Conservation (phyloP, 2,797 vertebrate species). For the Pteronotus mesoamericanus region DNA sequence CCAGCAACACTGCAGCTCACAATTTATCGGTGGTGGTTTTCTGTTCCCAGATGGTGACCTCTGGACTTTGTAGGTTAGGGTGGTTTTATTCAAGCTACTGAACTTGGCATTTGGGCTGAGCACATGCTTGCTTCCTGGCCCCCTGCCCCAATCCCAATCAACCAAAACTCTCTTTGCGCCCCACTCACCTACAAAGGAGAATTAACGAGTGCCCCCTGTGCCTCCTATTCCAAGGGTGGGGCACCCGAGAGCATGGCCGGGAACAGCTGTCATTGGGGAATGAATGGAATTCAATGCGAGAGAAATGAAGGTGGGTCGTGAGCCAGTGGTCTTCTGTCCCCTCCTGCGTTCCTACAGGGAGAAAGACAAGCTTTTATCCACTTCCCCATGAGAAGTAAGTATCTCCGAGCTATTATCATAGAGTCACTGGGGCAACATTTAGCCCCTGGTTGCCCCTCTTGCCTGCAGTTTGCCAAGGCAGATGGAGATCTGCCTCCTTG, state of each 20-base stretch:
- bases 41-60: slow-evolving; percentile 79
- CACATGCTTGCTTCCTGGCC: slow-evolving; percentile 61
- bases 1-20: slow-evolving; percentile 68
- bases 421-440: neutral
- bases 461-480: neutral
- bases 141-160: neutral
- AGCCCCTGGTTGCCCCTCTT: neutral
- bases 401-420: neutral
- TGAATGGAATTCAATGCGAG: neutral
- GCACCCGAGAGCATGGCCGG: neutral
- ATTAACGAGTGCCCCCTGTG: neutral
- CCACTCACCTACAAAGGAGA: neutral
- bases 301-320: neutral
- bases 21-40: slow-evolving; percentile 80
- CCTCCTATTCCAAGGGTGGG: neutral
- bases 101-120: slow-evolving; percentile 77
- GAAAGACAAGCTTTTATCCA: neutral
- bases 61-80: slow-evolving; percentile 76
- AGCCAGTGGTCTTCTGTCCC: neutral
- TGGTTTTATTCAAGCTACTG: slow-evolving; percentile 79
- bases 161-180: neutral
- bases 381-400: neutral
- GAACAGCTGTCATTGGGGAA: neutral
- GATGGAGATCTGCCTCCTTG: neutral
- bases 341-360: neutral